Base-by-base conservation (phyloP, 1,140 invertebrate species). In the Cyclargus thomasi region DNA sequence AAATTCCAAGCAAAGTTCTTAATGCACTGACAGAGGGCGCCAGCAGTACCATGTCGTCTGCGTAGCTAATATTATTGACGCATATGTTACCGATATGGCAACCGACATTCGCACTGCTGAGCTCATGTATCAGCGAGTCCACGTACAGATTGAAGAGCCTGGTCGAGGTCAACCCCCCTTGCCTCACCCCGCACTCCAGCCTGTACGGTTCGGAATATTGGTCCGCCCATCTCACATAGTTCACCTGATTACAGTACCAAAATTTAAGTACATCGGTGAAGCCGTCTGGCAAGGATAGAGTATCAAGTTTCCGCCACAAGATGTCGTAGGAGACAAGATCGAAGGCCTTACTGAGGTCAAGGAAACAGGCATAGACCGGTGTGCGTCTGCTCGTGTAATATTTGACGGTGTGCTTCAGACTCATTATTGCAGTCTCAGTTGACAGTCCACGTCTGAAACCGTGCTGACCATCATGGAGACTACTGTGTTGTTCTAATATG, bases 61-160 rank as follows among this genome's bases (percentile, higher is more conserved):
- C 59, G 59, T 62, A 21, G 18, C 59, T 62, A 20, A 62, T 22
- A 20, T 62, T 62, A 7, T 62, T 22, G 6, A 22, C 23, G 20
- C 20, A 10, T 11, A 62, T 7, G 23, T 20, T 20, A 1, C 59
- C 59, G 11, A 62, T n/a, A 14, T 20, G 5, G 20, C 20, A 62
- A 11, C 59, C 59, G 23, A 62, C 59, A 62, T 20, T 18, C 17
- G 21, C 21, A 20, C 59, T 29, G 20, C 59, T 62, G 20, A 62
- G 10, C 20, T 29, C 59, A 5, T 8, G 17, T 11, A 21, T 29
- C n/a, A 62, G 59, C 1, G n/a, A 8, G 22, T 62, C 21, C 17
- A 21, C 18, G 23, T 62, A 62, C 4, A 62, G 20, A 20, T 62
- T 62, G 59, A 62, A 62, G 20, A 10, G 7, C 20, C 20, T 7